Evolutionary conservation across 2,797 vertebrate genomes (phyloP).

Genomic region (Diceros bicornis): DNA sequence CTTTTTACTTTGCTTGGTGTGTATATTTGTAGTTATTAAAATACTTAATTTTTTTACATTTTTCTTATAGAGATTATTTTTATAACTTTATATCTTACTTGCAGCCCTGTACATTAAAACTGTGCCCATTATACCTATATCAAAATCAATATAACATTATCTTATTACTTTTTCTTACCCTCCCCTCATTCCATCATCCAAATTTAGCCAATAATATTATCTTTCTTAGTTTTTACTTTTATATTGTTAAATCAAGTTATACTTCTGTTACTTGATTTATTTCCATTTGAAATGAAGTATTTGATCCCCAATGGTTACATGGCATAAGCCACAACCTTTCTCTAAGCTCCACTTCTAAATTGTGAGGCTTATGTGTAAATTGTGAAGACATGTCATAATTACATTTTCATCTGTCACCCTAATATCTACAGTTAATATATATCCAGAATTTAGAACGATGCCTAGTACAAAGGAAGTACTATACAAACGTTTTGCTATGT

Average conservation of each 20-base stretch:
- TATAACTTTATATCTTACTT: neutral
- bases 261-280: neutral
- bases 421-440: neutral
- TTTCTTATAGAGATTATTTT: neutral
- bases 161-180: neutral
- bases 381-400: neutral
- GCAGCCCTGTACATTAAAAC: neutral
- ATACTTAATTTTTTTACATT: neutral
- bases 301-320: neutral
- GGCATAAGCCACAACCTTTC: neutral
- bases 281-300: slow-evolving; percentile 23
- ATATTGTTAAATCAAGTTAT: neutral
- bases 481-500: neutral
- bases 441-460: neutral
- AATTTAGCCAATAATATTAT: slow-evolving; percentile 12
- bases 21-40: neutral
- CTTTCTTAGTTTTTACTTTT: neutral
- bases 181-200: neutral
- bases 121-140: neutral
- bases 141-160: neutral
- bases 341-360: neutral
- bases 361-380: neutral
- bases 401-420: neutral
- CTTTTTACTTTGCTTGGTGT: neutral
- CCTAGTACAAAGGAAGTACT: neutral